Percentiles rank a stretch among this genome's conserved stretches.
These are phyloP conservation scores for Drosophila prosaltans DNA, from an alignment of 1,140 invertebrate species.

Conservation along the genomic window DNA sequence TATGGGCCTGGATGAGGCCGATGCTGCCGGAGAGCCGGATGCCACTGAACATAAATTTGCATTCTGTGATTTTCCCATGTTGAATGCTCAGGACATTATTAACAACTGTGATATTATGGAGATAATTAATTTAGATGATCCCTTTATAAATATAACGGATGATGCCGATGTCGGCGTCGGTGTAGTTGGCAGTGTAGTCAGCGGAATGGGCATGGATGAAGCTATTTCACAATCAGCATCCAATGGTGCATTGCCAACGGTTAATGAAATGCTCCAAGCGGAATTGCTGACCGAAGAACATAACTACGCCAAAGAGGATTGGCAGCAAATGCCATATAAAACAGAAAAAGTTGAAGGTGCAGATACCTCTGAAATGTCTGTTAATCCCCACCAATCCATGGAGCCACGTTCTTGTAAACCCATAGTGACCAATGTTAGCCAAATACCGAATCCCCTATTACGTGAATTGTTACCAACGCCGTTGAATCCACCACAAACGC, in stretches of 20 bases:
- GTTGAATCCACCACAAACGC: background rate
- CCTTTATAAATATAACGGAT: conserved; percentile 78
- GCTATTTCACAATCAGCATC: background rate
- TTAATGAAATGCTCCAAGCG: conserved; percentile 64
- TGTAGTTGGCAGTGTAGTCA: conserved; percentile 3
- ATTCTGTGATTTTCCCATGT: conserved; percentile 77
- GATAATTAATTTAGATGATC: conserved; percentile 80
- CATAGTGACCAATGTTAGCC: conserved; percentile 77
- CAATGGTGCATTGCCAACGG: conserved; percentile 19
- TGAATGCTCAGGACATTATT: conserved; percentile 77
- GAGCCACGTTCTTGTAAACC: conserved; percentile 69
- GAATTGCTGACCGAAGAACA: conserved; percentile 76
- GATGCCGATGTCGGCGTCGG: conserved; percentile 60
- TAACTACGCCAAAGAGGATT: conserved; percentile 78
- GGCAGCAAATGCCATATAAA: conserved; percentile 68
- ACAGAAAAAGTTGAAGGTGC: conserved; percentile 65
- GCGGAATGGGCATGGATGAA: background rate
- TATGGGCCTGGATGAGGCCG: conserved; percentile 68
- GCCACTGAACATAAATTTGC: conserved; percentile 77
- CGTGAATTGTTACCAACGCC: conserved; percentile 50
- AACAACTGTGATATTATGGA: conserved; percentile 83
- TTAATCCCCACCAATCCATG: background rate
- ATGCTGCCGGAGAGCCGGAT: conserved; percentile 49
- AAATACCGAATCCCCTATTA: conserved; percentile 61
- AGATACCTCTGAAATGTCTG: conserved; percentile 19